Conservation (phyloP, 2,797 vertebrate species). For the Lepilemur septentrionalis region DNA sequence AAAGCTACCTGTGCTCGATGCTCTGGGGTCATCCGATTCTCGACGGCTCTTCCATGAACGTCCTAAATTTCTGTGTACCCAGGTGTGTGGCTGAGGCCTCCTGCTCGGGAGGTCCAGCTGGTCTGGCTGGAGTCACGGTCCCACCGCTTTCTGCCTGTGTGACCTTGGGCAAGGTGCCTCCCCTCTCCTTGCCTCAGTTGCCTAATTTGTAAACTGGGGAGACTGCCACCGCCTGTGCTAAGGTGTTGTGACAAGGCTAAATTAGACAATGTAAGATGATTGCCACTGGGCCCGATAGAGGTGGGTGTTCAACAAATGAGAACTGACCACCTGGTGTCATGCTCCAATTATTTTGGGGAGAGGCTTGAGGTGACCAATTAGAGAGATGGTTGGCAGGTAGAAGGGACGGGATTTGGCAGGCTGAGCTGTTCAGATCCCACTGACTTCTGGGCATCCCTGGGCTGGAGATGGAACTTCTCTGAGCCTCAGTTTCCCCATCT, state of each 20-base stretch:
- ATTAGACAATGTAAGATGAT: neutral
- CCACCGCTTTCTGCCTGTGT: neutral
- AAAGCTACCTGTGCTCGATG: neutral
- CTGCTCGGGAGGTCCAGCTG: neutral
- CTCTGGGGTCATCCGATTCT: neutral
- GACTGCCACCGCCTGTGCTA: neutral
- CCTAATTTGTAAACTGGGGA: neutral
- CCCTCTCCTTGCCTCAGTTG: neutral
- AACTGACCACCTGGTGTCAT: neutral
- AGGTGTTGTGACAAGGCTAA: too few relatives aligned
- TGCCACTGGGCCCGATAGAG: rapidly evolving
- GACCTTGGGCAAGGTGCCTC: neutral
- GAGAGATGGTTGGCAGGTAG: neutral
- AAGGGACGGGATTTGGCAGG: neutral
- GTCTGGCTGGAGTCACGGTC: neutral
- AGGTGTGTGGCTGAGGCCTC: neutral
- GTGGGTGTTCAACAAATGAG: neutral
- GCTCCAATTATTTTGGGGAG: rapidly evolving
- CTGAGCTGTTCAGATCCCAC: neutral
- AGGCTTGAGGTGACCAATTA: neutral
- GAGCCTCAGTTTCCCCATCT: neutral
- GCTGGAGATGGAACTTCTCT: neutral
- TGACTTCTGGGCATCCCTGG: neutral
- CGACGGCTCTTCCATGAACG: neutral
- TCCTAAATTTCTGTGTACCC: neutral